phyloP scores from a whole-genome alignment of 2,113 vertebrate species.

The Empidonax traillii region DNA sequence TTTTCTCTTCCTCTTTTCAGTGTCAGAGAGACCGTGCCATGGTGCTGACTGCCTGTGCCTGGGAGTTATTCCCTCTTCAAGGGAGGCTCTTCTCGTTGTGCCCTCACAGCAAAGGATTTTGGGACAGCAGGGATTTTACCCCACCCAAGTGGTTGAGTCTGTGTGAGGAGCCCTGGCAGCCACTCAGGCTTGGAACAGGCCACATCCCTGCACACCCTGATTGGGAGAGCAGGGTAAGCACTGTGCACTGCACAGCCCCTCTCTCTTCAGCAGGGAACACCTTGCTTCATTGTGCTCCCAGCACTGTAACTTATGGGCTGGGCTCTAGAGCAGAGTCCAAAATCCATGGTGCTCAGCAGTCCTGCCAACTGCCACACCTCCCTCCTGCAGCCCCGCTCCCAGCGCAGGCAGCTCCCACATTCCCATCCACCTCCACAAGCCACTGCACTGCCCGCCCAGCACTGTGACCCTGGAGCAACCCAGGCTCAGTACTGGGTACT shows the following conservation, averaged over 20 bases:
- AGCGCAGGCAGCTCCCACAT: fast-evolving
- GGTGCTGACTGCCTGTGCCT: fast-evolving
- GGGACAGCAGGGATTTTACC: not conserved
- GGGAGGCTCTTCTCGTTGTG: not conserved
- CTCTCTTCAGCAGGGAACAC: not conserved
- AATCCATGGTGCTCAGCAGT: not conserved
- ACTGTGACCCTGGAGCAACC: not conserved
- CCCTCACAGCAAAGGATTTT: not conserved
- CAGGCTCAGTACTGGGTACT: not conserved
- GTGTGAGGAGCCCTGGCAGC: not conserved
- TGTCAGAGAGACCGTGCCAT: fast-evolving
- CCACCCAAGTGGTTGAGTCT: fast-evolving
- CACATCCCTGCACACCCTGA: fast-evolving
- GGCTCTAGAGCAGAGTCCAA: not conserved
- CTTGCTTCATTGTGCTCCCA: fast-evolving
- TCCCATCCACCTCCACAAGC: fast-evolving
- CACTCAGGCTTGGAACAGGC: fast-evolving
- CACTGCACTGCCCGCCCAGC: fast-evolving
- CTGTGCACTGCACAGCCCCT: fast-evolving
- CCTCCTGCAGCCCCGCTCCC: not conserved
- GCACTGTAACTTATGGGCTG: not conserved
- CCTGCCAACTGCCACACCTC: fast-evolving
- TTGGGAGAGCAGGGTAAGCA: not conserved
- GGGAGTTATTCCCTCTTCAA: not conserved
- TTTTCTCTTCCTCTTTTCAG: not conserved